Evolutionary conservation across 2,888 invertebrate species (phyloP), one percentile per base, ranked within the genome.

Genomic region (Drosophila flavopinicola): DNA sequence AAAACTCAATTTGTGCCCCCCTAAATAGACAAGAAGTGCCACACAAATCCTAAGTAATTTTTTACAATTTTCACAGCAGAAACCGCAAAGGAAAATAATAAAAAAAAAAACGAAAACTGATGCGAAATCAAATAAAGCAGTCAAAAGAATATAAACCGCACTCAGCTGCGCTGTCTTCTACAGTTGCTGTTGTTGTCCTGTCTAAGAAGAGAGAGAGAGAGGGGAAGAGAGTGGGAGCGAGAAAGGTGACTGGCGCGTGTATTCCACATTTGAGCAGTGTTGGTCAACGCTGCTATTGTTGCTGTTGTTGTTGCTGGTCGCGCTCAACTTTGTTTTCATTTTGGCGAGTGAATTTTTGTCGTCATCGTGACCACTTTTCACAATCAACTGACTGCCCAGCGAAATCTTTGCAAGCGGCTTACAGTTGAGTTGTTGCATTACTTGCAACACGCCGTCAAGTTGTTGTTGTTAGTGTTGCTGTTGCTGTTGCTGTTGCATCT

Each of bases 351-450:
- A 73, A 80, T 80, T 87, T 76, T 76, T 66, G 70, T 75, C 64
- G 68, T 79, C 75, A 85, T 76, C 75, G 66, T 85, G 75, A 75
- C 84, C 83, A 87, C 83, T 87, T 84, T 78, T 85, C 83, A 87
- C 87, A 87, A 84, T 85, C 85, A 87, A 70, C 66, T 68, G 65
- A 60, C 56, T 57, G 47, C 65, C 59, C 52, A 65, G n/a, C 47
- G 58, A 69, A 78, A 66, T 56, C 82, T 66, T 77, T 57, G 75
- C 63, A 54, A 32, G 49, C 60, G 51, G 77, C 71, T 61, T 70
- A 52, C 51, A 61, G 45, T 74, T 49, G 48, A 57, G 53, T 30
- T 44, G 29, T 20, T 20, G 44, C 30, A 44, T 48, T 71, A 41
- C 32, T 48, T 41, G 54, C 68, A 49, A 33, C 60, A n/a, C 45